Conservation (phyloP, 2,113 vertebrate species). For the Trematomus loennbergii region DNA sequence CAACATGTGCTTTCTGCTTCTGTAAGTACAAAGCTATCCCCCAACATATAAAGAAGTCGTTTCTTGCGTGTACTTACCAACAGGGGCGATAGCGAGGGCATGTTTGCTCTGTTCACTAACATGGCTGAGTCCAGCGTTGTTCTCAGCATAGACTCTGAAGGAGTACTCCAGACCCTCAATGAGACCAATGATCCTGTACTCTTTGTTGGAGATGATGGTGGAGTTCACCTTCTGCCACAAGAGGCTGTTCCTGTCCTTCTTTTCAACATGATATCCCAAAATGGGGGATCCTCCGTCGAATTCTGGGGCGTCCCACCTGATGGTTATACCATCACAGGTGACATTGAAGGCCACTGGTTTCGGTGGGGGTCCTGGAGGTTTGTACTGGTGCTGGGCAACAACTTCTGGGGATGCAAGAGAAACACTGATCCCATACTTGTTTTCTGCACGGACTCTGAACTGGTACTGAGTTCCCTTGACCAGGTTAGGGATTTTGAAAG, state of each 20-base stretch:
- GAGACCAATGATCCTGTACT: slow-evolving; percentile 93
- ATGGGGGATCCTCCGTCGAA: slow-evolving; percentile 97
- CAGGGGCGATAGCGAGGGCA: slow-evolving; percentile 93
- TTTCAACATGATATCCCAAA: slow-evolving; percentile 95
- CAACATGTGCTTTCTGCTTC: background rate
- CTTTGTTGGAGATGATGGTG: slow-evolving; percentile 90
- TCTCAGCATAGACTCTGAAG: slow-evolving; percentile 95
- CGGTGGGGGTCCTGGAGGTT: slow-evolving; percentile 93
- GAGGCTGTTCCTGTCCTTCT: slow-evolving; percentile 99
- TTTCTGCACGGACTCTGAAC: slow-evolving; percentile 97
- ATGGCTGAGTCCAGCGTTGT: slow-evolving; percentile 91
- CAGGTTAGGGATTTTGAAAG: slow-evolving; percentile 95
- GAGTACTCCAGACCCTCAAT: slow-evolving; percentile 98
- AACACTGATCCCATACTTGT: slow-evolving; percentile 94
- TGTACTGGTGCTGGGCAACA: slow-evolving; percentile 95
- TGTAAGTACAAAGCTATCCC: background rate
- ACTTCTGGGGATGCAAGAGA: slow-evolving; percentile 89
- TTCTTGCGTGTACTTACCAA: slow-evolving; percentile 89
- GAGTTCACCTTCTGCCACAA: slow-evolving; percentile 96
- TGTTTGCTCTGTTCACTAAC: slow-evolving; percentile 96
- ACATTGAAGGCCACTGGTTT: slow-evolving; percentile 95
- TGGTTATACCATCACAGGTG: slow-evolving; percentile 96
- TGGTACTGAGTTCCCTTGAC: slow-evolving; percentile 94
- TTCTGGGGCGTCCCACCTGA: slow-evolving; percentile 94
- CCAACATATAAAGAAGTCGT: background rate